Conservation (phyloP, 2,888 invertebrate genomes). For the Venusia cambrica region DNA sequence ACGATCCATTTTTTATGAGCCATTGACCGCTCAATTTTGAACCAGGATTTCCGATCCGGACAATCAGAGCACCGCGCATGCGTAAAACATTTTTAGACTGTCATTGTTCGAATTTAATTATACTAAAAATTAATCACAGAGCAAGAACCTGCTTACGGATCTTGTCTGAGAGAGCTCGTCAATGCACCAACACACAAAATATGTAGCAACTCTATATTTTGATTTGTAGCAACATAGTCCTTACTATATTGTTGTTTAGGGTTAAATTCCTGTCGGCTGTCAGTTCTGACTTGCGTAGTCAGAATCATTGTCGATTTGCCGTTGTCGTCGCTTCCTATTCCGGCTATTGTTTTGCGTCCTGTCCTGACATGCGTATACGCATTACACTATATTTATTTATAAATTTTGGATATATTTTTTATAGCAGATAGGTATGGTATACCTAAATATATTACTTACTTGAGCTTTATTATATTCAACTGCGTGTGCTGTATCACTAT, state of each 20-base stretch:
- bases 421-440: too few relatives aligned
- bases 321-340: slow-evolving; percentile 74
- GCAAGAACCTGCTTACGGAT: slow-evolving; percentile 67
- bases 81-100: slow-evolving; percentile 48
- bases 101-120: slow-evolving; percentile 52
- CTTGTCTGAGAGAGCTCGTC: slow-evolving; percentile 60
- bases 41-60: slow-evolving; percentile 66
- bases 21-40: slow-evolving; percentile 44
- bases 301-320: slow-evolving; percentile 52
- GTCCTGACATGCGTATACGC: slow-evolving; percentile 56
- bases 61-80: slow-evolving; percentile 51
- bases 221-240: neutral
- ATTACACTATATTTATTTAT: too few relatives aligned
- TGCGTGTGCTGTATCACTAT: too few relatives aligned
- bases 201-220: neutral
- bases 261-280: slow-evolving; percentile 6
- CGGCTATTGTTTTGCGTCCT: slow-evolving; percentile 78
- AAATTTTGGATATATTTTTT: too few relatives aligned
- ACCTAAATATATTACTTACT: too few relatives aligned
- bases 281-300: slow-evolving; percentile 18
- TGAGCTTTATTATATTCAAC: too few relatives aligned
- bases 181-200: neutral
- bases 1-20: slow-evolving; percentile 11
- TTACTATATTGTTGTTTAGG: neutral
- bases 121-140: slow-evolving; percentile 47